Evolutionary conservation across 2,888 invertebrate species (phyloP).

Genomic region (Eurytoma adleriae): DNA sequence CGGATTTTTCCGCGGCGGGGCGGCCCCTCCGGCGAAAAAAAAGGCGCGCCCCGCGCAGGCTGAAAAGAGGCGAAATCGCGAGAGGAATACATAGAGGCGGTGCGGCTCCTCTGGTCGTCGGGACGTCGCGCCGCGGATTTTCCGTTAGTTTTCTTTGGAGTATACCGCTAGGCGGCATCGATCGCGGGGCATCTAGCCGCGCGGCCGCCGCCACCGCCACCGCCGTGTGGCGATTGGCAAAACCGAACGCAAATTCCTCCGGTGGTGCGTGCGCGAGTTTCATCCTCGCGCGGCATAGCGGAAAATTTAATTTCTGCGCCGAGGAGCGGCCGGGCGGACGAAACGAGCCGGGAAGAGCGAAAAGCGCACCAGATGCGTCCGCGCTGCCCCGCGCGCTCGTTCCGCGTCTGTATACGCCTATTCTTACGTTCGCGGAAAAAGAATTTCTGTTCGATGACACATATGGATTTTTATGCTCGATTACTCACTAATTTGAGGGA

Average conservation of each 20-base stretch:
- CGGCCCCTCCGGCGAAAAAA: neutral
- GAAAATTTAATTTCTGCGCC: neutral
- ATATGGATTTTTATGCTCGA: too few relatives aligned
- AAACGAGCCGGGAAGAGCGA: too few relatives aligned
- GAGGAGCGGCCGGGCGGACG: too few relatives aligned
- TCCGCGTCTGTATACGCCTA: too few relatives aligned
- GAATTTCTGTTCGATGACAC: too few relatives aligned
- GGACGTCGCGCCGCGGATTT: conserved; percentile 34
- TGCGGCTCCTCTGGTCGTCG: neutral
- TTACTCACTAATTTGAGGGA: too few relatives aligned
- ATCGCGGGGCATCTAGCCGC: conserved; percentile 21
- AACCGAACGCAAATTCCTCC: conserved; percentile 45
- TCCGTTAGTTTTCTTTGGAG: conserved; percentile 57
- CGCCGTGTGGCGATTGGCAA: conserved; percentile 10
- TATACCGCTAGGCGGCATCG: conserved; percentile 57
- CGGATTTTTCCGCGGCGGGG: too few relatives aligned
- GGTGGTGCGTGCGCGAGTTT: conserved; percentile 7
- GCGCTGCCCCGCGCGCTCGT: too few relatives aligned
- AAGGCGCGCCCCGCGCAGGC: neutral
- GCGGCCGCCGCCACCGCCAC: neutral
- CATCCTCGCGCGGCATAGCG: neutral
- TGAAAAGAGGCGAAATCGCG: conserved; percentile 2
- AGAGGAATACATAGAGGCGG: conserved; percentile 6
- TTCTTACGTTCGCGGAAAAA: too few relatives aligned
- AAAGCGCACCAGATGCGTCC: too few relatives aligned